Evolutionary conservation across 2,113 vertebrate genomes (phyloP).

Genomic region (Pseudopodoces humilis): DNA sequence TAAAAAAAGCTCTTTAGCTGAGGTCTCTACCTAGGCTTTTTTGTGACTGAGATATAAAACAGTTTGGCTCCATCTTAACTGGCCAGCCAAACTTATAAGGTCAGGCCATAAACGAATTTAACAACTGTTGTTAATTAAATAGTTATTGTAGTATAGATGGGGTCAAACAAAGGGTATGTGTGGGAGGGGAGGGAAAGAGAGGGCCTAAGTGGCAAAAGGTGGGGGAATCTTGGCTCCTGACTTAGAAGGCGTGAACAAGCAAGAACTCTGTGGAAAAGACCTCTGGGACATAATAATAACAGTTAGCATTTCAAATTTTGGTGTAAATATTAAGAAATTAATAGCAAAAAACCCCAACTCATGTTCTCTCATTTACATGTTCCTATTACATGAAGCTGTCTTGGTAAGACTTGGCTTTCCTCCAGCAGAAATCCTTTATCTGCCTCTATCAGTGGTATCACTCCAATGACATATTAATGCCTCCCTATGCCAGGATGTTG

Average conservation of each 20-base stretch:
- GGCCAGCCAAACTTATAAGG: constrained; percentile 50
- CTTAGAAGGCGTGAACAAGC: constrained; percentile 48
- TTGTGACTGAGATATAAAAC: constrained; percentile 19
- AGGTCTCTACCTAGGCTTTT: constrained; percentile 12
- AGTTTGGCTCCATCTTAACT: constrained; percentile 43
- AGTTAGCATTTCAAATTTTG: constrained; percentile 7
- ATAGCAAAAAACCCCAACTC: not conserved
- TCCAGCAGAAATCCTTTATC: constrained; percentile 15
- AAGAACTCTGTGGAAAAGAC: constrained; percentile 24
- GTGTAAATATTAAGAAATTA: constrained; percentile 34
- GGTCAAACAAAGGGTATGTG: constrained; percentile 61
- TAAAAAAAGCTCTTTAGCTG: not conserved
- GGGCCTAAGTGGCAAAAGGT: constrained; percentile 42
- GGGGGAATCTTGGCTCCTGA: constrained; percentile 15
- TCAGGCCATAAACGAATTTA: constrained; percentile 64
- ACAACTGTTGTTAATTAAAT: constrained; percentile 69
- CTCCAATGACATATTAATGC: constrained; percentile 2
- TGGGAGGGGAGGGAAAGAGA: constrained; percentile 40
- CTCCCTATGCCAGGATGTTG: constrained; percentile 10
- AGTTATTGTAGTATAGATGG: constrained; percentile 56
- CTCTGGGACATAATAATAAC: constrained; percentile 31
- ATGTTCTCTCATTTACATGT: not conserved
- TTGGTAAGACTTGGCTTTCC: not conserved
- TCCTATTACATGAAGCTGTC: not conserved
- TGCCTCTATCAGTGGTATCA: not conserved